These are phyloP conservation scores for Sebastolobus alascanus DNA, from an alignment of 2,797 vertebrate genomes.

Conservation along the genomic window DNA sequence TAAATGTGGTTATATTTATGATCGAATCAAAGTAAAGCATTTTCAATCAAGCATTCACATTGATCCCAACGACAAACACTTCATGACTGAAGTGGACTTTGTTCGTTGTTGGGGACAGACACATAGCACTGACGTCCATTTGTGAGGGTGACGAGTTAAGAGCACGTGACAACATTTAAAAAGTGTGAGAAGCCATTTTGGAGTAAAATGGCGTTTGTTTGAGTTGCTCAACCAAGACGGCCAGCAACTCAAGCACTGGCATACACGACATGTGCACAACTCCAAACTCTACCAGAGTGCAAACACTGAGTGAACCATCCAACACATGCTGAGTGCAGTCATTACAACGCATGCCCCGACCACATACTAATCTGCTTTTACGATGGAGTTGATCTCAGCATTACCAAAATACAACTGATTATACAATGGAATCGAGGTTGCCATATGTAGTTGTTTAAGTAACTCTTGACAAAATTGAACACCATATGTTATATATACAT, in stretches of 20 bases:
- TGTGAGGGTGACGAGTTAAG: conserved; percentile 85
- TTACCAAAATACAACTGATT: conserved; percentile 79
- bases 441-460: conserved; percentile 67
- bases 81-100: conserved; percentile 85
- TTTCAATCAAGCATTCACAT: conserved; percentile 85
- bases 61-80: conserved; percentile 95
- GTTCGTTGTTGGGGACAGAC: conserved; percentile 92
- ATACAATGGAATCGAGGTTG: conserved; percentile 87
- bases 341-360: conserved; percentile 92
- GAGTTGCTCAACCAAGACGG: conserved; percentile 91
- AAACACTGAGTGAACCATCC: conserved; percentile 94
- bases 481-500: conserved; percentile 84
- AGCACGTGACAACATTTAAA: conserved; percentile 83
- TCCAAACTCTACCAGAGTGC: conserved; percentile 90
- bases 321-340: conserved; percentile 96
- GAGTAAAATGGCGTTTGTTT: conserved; percentile 96
- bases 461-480: conserved; percentile 72
- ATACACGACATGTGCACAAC: conserved; percentile 91
- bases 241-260: conserved; percentile 95
- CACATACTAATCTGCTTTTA: conserved; percentile 75
- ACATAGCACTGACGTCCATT: conserved; percentile 83
- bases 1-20: conserved; percentile 56
- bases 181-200: conserved; percentile 91
- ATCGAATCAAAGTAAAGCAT: conserved; percentile 14
- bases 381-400: conserved; percentile 64